Evolutionary conservation across 1,140 invertebrate genomes (phyloP).

Genomic region (Drosophila leontia): DNA sequence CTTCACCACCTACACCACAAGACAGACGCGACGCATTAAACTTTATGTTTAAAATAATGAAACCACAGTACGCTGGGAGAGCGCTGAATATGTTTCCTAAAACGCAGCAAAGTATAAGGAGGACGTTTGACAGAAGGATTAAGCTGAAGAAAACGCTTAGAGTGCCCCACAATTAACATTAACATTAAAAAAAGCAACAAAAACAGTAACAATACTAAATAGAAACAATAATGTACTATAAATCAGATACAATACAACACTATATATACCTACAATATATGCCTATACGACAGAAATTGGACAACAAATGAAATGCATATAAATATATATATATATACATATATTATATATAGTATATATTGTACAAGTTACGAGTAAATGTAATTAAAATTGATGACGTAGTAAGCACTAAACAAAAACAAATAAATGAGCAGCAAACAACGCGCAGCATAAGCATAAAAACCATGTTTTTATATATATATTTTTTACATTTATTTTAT

Average conservation of each 20-base stretch:
- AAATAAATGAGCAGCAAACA: constrained; percentile 69
- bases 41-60: constrained; percentile 32
- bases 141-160: constrained; percentile 60
- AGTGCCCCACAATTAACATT: constrained; percentile 60
- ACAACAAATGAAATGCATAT: constrained; percentile 65
- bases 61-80: constrained; percentile 59
- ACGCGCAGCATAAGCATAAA: constrained; percentile 58
- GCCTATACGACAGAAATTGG: constrained; percentile 76
- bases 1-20: constrained; percentile 14
- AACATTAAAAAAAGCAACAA: constrained; percentile 47
- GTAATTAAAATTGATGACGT: constrained; percentile 77
- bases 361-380: constrained; percentile 78
- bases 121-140: constrained; percentile 17
- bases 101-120: constrained; percentile 18
- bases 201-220: constrained; percentile 81
- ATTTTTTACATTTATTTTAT: background rate
- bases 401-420: constrained; percentile 81
- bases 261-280: constrained; percentile 82
- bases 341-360: constrained; percentile 65
- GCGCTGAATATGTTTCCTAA: constrained; percentile 67
- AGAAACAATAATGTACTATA: constrained; percentile 84
- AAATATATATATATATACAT: constrained; percentile 66
- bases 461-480: constrained; percentile 9
- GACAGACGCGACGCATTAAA: constrained; percentile 36
- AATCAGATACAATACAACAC: constrained; percentile 80